Conservation (phyloP, 2,888 invertebrate species). For the Molorchus minor region DNA sequence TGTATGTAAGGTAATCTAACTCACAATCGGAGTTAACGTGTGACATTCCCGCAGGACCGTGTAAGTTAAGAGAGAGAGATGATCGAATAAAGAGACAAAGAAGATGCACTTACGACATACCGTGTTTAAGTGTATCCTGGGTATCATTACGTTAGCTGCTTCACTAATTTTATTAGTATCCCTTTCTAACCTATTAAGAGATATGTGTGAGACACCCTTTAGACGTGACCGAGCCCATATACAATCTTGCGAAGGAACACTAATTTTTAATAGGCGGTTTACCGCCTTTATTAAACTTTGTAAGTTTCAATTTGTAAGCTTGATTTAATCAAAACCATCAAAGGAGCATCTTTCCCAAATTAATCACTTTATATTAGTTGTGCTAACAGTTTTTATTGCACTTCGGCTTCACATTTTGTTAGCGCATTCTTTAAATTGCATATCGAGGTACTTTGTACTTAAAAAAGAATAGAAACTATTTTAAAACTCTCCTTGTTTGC, state of each 20-base stretch:
- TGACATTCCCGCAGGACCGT: too few species aligned
- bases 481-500: background rate
- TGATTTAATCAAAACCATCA: constrained; percentile 14
- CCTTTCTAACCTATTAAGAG: constrained; percentile 20
- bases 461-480: background rate
- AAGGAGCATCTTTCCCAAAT: constrained; percentile 13
- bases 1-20: too few species aligned
- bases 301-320: constrained; percentile 15
- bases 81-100: too few species aligned
- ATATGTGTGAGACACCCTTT: constrained; percentile 16
- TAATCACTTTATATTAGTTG: constrained; percentile 17
- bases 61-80: too few species aligned
- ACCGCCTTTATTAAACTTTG: constrained; percentile 18
- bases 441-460: background rate
- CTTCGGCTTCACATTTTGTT: background rate
- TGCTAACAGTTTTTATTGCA: background rate
- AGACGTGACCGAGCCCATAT: constrained; percentile 21
- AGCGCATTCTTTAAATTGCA: background rate
- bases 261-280: constrained; percentile 29
- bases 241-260: constrained; percentile 24
- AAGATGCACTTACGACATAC: too few species aligned
- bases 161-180: constrained; percentile 45
- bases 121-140: too few species aligned
- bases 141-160: constrained; percentile 47
- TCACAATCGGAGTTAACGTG: too few species aligned